Conservation (phyloP, 2,797 vertebrate species). For the Geotrypetes seraphini region DNA sequence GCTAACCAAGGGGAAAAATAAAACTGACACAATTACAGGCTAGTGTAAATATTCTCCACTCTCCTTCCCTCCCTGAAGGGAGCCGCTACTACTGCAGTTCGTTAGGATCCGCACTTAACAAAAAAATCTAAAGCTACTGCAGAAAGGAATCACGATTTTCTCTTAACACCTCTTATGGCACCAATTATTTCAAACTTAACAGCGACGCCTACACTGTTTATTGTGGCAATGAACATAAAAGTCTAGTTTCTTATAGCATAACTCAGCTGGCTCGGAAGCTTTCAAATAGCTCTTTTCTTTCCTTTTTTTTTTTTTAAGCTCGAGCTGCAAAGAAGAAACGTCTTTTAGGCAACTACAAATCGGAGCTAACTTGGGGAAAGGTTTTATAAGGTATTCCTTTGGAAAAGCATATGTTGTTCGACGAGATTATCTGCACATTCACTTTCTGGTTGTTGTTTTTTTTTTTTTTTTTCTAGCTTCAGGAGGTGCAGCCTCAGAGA, state of each 20-base stretch:
- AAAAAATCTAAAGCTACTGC: constrained; percentile 13
- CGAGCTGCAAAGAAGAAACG: neutral
- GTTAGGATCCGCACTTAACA: constrained; percentile 3
- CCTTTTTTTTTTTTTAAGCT: constrained; percentile 13
- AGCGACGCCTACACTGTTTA: constrained; percentile 12
- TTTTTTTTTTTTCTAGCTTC: constrained; percentile 13
- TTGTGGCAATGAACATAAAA: constrained; percentile 10
- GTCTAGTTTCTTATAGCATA: constrained; percentile 22
- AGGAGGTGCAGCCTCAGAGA: constrained; percentile 17
- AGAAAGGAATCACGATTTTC: constrained; percentile 5
- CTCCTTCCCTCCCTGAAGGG: neutral
- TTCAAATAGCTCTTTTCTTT: neutral
- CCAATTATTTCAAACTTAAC: constrained; percentile 15
- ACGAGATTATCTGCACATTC: constrained; percentile 21
- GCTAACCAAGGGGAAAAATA: constrained; percentile 24
- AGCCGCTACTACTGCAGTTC: neutral
- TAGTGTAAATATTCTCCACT: constrained; percentile 8
- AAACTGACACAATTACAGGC: constrained; percentile 32
- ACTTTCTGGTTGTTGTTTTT: too few species aligned
- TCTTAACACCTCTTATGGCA: constrained; percentile 18
- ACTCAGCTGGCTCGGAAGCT: neutral
- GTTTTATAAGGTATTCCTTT: constrained; percentile 26
- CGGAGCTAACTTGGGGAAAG: constrained; percentile 28
- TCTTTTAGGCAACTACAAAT: constrained; percentile 20
- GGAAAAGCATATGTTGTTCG: constrained; percentile 23